Evolutionary conservation across 1,140 invertebrate species (phyloP).

Genomic region (Meloidogyne exigua): DNA sequence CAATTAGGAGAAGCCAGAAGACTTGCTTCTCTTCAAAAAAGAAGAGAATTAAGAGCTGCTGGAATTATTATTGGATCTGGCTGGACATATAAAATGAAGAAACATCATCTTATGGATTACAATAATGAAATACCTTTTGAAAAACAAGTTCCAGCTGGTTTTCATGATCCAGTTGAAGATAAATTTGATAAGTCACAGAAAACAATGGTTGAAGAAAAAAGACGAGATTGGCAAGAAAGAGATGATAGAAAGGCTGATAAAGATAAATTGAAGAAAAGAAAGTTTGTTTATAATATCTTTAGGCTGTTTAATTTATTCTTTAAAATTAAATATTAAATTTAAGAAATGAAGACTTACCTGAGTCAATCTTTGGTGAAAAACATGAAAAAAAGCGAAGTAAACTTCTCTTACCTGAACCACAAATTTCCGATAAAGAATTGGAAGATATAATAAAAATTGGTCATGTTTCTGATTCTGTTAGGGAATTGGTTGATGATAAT

Average conservation of each 20-base stretch:
- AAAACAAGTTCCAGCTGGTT: constrained; percentile 58
- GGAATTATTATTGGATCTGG: constrained; percentile 77
- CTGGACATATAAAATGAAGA: constrained; percentile 68
- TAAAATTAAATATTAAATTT: constrained; percentile 26
- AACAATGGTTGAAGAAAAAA: constrained; percentile 45
- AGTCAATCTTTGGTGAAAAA: constrained; percentile 83
- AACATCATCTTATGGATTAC: constrained; percentile 85
- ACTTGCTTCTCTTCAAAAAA: constrained; percentile 90
- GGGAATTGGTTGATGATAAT: constrained; percentile 76
- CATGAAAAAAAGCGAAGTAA: constrained; percentile 90
- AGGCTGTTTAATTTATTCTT: too few relatives aligned
- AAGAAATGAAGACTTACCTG: constrained; percentile 80
- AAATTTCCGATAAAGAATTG: constrained; percentile 81
- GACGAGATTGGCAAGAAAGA: constrained; percentile 54
- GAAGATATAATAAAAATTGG: constrained; percentile 93
- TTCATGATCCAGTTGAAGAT: constrained; percentile 61
- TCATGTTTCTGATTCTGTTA: constrained; percentile 85
- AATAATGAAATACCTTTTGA: constrained; percentile 80
- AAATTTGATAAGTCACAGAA: constrained; percentile 47
- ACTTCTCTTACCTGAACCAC: constrained; percentile 88
- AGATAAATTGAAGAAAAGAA: constrained; percentile 66
- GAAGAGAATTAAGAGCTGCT: constrained; percentile 89
- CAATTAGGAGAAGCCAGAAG: constrained; percentile 95
- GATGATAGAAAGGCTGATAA: constrained; percentile 81
- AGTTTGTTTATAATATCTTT: constrained; percentile 46